Base-by-base conservation (phyloP, 2,888 invertebrate genomes). In the Coelinius sp. region DNA sequence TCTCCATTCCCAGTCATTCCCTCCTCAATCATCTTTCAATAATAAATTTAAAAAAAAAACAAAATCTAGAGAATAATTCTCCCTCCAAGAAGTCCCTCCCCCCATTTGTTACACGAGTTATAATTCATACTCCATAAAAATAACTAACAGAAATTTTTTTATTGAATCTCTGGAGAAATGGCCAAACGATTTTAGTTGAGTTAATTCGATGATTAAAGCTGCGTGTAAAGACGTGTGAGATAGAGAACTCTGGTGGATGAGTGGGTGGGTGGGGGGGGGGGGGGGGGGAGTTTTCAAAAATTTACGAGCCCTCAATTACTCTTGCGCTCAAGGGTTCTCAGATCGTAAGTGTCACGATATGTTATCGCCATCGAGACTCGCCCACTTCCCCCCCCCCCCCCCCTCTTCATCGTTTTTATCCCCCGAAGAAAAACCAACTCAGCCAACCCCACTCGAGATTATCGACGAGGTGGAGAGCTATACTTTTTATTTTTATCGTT, bases 271-370 rank as follows among this genome's bases (percentile, higher is more conserved):
- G 6, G 22, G 17, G 62, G 35, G 62, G 22, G 62, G 38, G 22
- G 24, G 41, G 24, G 22, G 22, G n/a, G 17, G 41, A 24, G 41
- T 20, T 41, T 41, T 10, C 25, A 71, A 68, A 41, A 59, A 73
- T 76, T 74, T 74, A 74, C 74, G 74, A 72, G 68, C 46, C 27
- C 59, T 70, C 73, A 73, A 76, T 76, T 73, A 74, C 74, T 74
- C 71, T 74, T 24, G 41, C 35, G 67, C 17, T 53, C 53, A 38
- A 38, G 35, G 67, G 22, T 38, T 56, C 53, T 56, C 53, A 56
- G 67, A 38, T 53, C 53, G 52, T 31, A 41, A 68, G 67, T 56
- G 67, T 68, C 52, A 27, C 25, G 52, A 66, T 66, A 52, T 20
- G 52, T 66, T 66, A 66, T 66, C 66, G 35, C 66, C 46, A 66